phyloP scores from a whole-genome alignment of 2,113 vertebrate species.

The Chitala chitala region DNA sequence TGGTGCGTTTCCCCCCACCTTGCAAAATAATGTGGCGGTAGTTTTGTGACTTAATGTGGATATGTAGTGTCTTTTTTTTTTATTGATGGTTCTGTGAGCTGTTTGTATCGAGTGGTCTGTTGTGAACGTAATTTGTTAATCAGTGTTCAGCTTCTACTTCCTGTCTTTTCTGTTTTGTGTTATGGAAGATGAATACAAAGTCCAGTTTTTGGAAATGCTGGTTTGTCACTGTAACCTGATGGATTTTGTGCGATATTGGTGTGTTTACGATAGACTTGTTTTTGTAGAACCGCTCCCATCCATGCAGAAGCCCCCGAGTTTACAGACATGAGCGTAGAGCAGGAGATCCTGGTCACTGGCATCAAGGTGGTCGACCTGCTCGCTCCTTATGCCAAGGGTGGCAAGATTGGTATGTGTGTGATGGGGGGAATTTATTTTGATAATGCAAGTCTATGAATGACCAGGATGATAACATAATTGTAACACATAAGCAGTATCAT shows the following conservation, averaged over 20 bases:
- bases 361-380: conserved; percentile 96
- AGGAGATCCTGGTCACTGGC: conserved; percentile 96
- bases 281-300: conserved; percentile 79
- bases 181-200: not conserved
- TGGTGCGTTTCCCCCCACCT: too few relatives aligned
- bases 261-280: fast-evolving
- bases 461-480: too few relatives aligned
- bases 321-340: conserved; percentile 95
- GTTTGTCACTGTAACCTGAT: too few relatives aligned
- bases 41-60: not conserved
- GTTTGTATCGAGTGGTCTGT: not conserved
- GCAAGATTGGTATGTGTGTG: conserved; percentile 88
- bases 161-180: not conserved
- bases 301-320: conserved; percentile 97
- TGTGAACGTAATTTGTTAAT: too few relatives aligned
- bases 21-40: too few relatives aligned
- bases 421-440: too few relatives aligned
- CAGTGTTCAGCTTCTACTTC: too few relatives aligned
- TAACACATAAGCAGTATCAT: too few relatives aligned
- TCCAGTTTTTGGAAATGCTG: too few relatives aligned
- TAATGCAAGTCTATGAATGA: too few relatives aligned
- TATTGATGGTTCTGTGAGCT: not conserved
- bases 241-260: too few relatives aligned
- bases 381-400: conserved; percentile 95
- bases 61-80: not conserved